Conservation (phyloP, 92 coral and sea anemone genomes). For the Parazoanthus atlanticus region DNA sequence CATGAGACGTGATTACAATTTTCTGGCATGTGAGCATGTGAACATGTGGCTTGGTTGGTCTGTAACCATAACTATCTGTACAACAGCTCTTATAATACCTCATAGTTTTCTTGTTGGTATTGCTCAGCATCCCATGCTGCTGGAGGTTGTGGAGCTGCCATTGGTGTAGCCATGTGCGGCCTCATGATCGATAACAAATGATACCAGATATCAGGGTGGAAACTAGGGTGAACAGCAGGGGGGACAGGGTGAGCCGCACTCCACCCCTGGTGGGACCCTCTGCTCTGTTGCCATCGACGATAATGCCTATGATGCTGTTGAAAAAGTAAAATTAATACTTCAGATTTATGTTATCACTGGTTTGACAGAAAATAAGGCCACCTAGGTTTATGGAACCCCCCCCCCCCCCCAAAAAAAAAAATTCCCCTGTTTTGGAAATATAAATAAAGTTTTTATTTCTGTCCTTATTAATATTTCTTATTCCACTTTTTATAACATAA, state of each 20-base stretch:
- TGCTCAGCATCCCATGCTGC: conserved; percentile 69
- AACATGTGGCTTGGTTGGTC: too few relatives aligned
- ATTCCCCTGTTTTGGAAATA: too few relatives aligned
- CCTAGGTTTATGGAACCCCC: too few relatives aligned
- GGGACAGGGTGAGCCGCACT: conserved; percentile 56
- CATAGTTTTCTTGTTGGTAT: conserved; percentile 87
- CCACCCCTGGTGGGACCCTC: conserved; percentile 71
- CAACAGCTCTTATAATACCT: conserved; percentile 47
- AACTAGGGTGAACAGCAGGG: conserved; percentile 63
- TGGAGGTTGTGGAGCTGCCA: conserved; percentile 65
- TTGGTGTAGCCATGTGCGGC: conserved; percentile 63
- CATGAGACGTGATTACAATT: too few relatives aligned
- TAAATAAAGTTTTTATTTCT: too few relatives aligned
- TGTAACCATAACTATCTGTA: too few relatives aligned
- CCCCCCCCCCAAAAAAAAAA: too few relatives aligned
- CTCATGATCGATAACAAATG: conserved; percentile 88
- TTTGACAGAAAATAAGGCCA: neutral
- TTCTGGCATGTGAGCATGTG: too few relatives aligned
- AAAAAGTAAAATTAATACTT: neutral
- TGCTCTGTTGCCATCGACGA: conserved; percentile 82
- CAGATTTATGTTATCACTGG: neutral
- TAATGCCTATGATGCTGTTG: conserved; percentile 81
- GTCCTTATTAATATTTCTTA: too few relatives aligned
- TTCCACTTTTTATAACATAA: too few relatives aligned
- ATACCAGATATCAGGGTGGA: conserved; percentile 79